These are phyloP conservation scores for Grantiella picta DNA, from an alignment of 2,113 vertebrate species.

Conservation along the genomic window DNA sequence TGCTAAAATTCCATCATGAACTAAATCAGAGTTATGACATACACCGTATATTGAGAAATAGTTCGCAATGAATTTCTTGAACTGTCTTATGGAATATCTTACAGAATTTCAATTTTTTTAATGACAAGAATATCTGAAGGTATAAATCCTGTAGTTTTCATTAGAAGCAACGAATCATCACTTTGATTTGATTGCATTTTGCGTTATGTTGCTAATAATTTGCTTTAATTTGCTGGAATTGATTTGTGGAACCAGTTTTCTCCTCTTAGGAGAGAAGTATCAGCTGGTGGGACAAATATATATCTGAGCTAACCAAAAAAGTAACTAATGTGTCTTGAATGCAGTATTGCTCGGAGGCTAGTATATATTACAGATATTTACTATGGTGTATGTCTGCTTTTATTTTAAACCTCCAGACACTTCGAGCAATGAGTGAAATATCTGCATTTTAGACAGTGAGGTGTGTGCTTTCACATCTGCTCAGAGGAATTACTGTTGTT, in stretches of 20 bases:
- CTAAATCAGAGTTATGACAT: slow-evolving; percentile 9
- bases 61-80: neutral
- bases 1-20: neutral
- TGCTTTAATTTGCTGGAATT: neutral
- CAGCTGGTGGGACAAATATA: neutral
- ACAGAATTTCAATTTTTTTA: neutral
- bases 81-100: neutral
- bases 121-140: neutral
- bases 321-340: neutral
- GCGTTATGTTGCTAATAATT: neutral
- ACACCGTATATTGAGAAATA: neutral
- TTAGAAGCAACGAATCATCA: neutral
- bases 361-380: neutral
- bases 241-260: neutral
- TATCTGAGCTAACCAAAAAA: neutral
- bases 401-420: neutral
- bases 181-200: neutral
- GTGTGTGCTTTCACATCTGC: neutral
- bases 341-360: neutral
- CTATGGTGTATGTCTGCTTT: neutral
- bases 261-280: neutral
- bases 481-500: neutral
- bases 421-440: neutral
- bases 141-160: neutral
- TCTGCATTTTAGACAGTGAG: neutral